phyloP scores from a whole-genome alignment of 2,113 vertebrate species.

The Vicugna pacos region DNA sequence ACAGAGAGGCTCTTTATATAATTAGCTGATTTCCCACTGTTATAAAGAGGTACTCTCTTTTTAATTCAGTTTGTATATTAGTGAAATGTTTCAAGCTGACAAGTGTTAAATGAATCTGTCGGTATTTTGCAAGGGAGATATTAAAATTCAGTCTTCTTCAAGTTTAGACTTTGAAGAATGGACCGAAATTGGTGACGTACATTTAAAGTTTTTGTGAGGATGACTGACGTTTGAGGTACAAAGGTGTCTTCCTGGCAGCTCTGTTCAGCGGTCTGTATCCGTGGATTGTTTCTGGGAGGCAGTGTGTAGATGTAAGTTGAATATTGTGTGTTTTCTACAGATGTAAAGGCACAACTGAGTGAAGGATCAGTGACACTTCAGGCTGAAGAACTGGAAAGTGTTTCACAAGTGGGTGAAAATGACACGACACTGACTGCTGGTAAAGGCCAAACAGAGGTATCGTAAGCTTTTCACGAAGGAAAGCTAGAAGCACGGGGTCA shows the following conservation, averaged over 20 bases:
- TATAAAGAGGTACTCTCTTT: background rate
- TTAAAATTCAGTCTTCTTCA: background rate
- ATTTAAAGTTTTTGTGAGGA: background rate
- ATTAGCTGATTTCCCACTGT: background rate
- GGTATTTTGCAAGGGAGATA: background rate
- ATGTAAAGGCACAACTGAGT: slow-evolving; percentile 82
- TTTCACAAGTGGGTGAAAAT: slow-evolving; percentile 69
- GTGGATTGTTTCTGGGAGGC: background rate
- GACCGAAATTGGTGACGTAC: background rate
- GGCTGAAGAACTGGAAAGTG: slow-evolving; percentile 67
- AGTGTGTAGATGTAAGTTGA: background rate
- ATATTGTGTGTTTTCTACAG: slow-evolving; percentile 77
- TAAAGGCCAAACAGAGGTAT: slow-evolving; percentile 79
- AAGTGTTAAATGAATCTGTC: background rate
- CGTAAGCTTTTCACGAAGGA: background rate
- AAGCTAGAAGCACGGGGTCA: background rate
- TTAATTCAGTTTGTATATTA: background rate
- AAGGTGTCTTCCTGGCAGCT: background rate
- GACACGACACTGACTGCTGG: slow-evolving; percentile 54
- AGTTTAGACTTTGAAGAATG: background rate
- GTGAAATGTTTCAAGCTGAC: slow-evolving; percentile 32
- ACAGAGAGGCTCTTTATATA: background rate
- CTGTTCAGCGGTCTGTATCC: background rate
- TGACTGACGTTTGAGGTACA: background rate
- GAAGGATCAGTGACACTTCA: slow-evolving; percentile 78